phyloP scores from a whole-genome alignment of 2,113 vertebrate species.

The Xyrauchen texanus region DNA sequence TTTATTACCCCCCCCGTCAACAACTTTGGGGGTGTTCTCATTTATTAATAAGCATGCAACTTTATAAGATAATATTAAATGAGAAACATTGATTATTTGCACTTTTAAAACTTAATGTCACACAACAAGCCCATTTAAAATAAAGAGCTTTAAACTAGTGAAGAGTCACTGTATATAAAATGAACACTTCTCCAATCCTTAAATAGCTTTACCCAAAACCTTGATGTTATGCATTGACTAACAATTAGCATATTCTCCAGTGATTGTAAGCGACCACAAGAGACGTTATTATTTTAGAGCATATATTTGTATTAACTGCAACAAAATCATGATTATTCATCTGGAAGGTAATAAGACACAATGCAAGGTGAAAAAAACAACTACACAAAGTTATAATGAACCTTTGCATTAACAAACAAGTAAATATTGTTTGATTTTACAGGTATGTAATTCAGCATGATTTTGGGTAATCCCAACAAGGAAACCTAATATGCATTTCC shows the following conservation, averaged over 20 bases:
- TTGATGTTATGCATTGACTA: neutral
- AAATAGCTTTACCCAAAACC: no score
- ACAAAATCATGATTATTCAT: conserved; percentile 22
- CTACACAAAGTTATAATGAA: conserved; percentile 1
- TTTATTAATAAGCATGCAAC: no score
- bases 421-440: neutral
- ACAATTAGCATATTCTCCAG: neutral
- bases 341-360: neutral
- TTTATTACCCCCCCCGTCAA: no score
- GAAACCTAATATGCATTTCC: neutral
- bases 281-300: neutral
- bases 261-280: neutral
- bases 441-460: neutral
- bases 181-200: no score
- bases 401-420: neutral
- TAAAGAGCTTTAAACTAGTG: no score
- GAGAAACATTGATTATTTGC: no score
- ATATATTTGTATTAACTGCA: neutral
- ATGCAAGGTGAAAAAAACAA: neutral
- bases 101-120: no score
- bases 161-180: no score
- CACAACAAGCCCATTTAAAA: no score
- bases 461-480: neutral
- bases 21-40: no score
- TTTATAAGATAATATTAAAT: no score